These are phyloP conservation scores for Cossypha heuglini DNA, from an alignment of 2,797 vertebrate genomes.

Conservation along the genomic window DNA sequence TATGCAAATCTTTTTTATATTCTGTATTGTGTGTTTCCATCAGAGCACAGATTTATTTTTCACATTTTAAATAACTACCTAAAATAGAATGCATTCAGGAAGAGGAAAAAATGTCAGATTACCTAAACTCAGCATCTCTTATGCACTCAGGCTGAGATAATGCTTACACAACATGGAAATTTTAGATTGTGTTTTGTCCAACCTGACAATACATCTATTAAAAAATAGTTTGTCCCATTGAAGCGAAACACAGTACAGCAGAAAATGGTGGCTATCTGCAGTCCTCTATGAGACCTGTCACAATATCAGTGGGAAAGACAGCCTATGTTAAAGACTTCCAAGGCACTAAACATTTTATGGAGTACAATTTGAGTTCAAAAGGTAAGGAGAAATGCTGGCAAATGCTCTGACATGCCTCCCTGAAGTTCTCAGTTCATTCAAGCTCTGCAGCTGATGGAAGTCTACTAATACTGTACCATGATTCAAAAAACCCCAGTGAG, in stretches of 20 bases:
- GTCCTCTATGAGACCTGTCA: background rate
- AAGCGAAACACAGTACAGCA: background rate
- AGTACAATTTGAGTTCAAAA: background rate
- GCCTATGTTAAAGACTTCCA: background rate
- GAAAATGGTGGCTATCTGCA: background rate
- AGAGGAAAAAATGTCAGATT: background rate
- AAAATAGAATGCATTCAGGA: background rate
- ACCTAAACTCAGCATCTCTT: background rate
- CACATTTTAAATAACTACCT: background rate
- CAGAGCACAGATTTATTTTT: background rate
- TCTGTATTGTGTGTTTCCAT: background rate
- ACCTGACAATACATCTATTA: background rate
- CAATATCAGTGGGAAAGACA: background rate
- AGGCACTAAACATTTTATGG: background rate
- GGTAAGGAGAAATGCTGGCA: background rate
- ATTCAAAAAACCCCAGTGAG: background rate
- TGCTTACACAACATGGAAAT: background rate
- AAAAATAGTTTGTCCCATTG: background rate
- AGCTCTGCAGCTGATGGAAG: background rate
- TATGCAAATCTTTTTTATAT: background rate
- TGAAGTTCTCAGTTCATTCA: background rate
- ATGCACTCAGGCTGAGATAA: background rate
- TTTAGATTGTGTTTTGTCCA: background rate
- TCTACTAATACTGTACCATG: rapidly evolving
- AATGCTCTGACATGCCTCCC: background rate